A percentile compares a stretch with the other conserved stretches of the same genome.
phyloP scores from a whole-genome alignment of 1,140 invertebrate species.

The Platyscapa corneri region DNA sequence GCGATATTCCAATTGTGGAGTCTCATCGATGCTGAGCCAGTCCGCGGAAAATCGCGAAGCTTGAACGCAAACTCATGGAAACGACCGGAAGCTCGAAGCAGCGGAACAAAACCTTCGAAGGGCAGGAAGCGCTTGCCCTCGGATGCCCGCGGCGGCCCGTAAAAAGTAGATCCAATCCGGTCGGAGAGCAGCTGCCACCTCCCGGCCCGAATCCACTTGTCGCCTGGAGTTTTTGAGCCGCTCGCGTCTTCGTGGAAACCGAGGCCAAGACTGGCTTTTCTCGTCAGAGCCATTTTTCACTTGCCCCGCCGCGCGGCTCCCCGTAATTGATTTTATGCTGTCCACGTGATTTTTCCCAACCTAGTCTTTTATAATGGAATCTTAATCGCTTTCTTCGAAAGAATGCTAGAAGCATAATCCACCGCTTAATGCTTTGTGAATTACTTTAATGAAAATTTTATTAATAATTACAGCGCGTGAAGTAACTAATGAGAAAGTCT shows the following conservation, averaged over 20 bases:
- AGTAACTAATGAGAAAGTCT: neutral
- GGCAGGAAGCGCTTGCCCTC: too few species aligned
- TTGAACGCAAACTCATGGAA: too few species aligned
- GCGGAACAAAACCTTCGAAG: too few species aligned
- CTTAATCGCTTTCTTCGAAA: neutral
- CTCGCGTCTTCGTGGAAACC: neutral
- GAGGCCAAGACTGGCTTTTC: too few species aligned
- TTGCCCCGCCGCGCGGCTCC: neutral
- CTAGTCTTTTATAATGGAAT: neutral
- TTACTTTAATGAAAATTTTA: constrained; percentile 16
- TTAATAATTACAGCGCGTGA: neutral
- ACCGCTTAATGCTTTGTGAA: neutral
- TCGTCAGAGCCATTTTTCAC: too few species aligned
- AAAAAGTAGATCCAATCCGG: neutral
- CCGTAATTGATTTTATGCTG: neutral
- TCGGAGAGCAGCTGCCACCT: neutral
- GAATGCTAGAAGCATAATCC: neutral
- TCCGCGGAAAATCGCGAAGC: neutral
- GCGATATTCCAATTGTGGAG: neutral
- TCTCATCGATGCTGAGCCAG: too few species aligned
- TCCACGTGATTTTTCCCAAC: neutral
- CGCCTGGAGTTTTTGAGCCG: neutral
- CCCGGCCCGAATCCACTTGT: neutral
- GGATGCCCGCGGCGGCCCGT: neutral
- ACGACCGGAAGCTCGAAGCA: too few species aligned